phyloP scores from a whole-genome alignment of 2,888 invertebrate genomes.

The Rhamphomyia laevipes region DNA sequence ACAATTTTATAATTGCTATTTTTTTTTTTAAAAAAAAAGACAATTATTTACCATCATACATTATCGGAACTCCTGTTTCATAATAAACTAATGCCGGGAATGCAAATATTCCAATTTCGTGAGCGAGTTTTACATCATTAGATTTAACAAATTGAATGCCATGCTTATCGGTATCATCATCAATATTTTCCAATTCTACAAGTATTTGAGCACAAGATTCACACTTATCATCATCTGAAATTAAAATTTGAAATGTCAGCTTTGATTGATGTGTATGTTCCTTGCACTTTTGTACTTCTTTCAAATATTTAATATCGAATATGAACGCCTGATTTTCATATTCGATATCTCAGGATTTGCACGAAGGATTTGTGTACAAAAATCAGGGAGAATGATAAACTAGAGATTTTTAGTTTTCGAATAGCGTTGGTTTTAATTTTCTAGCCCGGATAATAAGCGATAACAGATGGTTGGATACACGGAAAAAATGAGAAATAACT shows the following conservation, averaged over 20 bases:
- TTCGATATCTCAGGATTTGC: no score
- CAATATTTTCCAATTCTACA: slow-evolving; percentile 82
- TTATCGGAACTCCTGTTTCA: slow-evolving; percentile 85
- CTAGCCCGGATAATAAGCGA: not conserved
- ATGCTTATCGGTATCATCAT: slow-evolving; percentile 84
- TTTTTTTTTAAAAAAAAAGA: not conserved
- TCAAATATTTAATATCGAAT: no score
- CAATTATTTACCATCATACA: slow-evolving; percentile 77
- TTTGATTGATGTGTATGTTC: no score
- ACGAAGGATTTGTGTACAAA: not conserved
- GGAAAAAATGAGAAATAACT: not conserved
- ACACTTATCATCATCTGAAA: slow-evolving; percentile 68
- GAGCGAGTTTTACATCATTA: slow-evolving; percentile 76
- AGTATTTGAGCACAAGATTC: slow-evolving; percentile 73
- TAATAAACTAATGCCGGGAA: slow-evolving; percentile 88
- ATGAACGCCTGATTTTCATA: no score
- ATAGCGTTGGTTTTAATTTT: no score
- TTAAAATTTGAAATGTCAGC: not conserved
- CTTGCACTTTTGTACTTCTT: no score
- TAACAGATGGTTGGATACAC: not conserved
- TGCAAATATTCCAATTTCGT: slow-evolving; percentile 84
- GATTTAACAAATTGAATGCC: slow-evolving; percentile 91
- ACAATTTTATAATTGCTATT: slow-evolving; percentile 6
- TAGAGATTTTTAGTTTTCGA: no score
- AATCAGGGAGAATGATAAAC: not conserved